Evolutionary conservation across 2,113 vertebrate genomes (phyloP).

Genomic region (Planiliza haematocheilus): DNA sequence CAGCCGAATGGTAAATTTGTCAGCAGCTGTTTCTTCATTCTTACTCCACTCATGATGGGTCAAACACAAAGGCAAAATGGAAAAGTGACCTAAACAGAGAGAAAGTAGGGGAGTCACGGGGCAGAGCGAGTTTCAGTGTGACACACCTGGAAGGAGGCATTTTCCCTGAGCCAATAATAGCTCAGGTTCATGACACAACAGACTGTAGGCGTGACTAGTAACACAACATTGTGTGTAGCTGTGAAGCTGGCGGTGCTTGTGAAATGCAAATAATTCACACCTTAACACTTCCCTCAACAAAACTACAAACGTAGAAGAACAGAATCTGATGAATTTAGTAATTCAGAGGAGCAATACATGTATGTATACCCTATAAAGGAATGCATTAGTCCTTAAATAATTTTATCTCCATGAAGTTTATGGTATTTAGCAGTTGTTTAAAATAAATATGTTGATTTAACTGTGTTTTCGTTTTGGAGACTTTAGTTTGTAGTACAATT

Average conservation of each 20-base stretch:
- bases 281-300: conserved; percentile 20
- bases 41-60: not conserved
- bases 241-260: conserved; percentile 40
- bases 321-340: not conserved
- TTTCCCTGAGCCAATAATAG: conserved; percentile 72
- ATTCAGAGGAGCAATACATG: not conserved
- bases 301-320: not conserved
- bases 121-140: conserved; percentile 62
- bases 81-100: conserved; percentile 30
- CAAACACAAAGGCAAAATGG: conserved; percentile 22
- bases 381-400: no score
- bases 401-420: no score
- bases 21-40: conserved; percentile 15
- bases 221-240: conserved; percentile 28
- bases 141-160: conserved; percentile 75
- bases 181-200: conserved; percentile 53
- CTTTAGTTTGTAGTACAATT: no score
- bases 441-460: no score
- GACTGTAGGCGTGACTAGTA: conserved; percentile 66
- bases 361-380: no score
- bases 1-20: conserved; percentile 1
- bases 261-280: conserved; percentile 49
- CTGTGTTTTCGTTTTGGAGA: no score
- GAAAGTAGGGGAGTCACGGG: conserved; percentile 40
- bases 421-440: no score